Base-by-base conservation (phyloP, 2,113 vertebrate species). In the Sclerurus mexicanus region DNA sequence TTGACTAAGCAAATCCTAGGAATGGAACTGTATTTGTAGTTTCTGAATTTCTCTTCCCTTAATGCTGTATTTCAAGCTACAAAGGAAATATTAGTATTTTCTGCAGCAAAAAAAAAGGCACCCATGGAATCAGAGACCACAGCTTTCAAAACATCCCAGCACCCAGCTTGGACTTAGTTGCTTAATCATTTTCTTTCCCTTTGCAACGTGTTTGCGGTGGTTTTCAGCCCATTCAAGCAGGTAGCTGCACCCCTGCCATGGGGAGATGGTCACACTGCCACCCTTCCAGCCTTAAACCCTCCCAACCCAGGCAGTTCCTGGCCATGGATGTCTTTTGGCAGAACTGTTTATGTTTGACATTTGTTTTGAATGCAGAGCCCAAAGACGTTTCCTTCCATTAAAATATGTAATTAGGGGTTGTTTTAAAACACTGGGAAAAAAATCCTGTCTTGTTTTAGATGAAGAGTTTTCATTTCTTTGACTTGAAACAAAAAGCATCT, bases 351-450 rank as follows among this genome's bases (percentile, higher is more conserved):
- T 9, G 3, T 39, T 47, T 76, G 73, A 96, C 30, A 69, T 19
- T 83, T 31, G 14, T 47, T 83, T 74, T n/a, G 64, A 90, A 79
- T 9, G 24, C 49, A 80, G 39, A 85, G 23, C 25, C 2, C 0
- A 87, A 89, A 91, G 31, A 79, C 59, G 33, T 53, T 82, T 89
- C 60, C 23, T 85, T 91, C 88, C 82, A 90, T 86, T 95, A 95
- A 91, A 91, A 80, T 71, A 71, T 11, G 14, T 85, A 86, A 97
- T 88, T 80, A 63, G 39, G 27, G 15, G 17, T 30, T 79, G n/a
- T 59, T 83, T 74, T 30, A n/a, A 87, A 78, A 68, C 15, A 72
- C 1, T 16, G 6, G 33, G 58, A 2, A 31, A 69, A 69, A 77
- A 89, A 30, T 5, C 2, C 44, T 49, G 11, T 66, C 76, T 83